Conservation (phyloP, 2,888 invertebrate genomes). For the Trichopria drosophilae region DNA sequence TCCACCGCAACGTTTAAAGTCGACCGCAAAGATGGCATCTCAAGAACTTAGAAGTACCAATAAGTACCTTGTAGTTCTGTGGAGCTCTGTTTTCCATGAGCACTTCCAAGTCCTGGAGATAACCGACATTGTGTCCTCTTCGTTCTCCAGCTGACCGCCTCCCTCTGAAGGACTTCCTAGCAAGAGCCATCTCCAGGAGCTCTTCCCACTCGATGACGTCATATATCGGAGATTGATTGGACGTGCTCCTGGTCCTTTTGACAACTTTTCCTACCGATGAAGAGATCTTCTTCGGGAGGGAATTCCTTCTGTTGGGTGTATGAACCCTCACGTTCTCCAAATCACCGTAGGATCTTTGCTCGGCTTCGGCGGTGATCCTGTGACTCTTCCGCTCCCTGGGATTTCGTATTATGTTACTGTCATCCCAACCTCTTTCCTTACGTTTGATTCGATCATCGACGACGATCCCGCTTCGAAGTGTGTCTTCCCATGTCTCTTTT, state of each 20-base stretch:
- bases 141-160: conserved; percentile 33
- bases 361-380: conserved; percentile 49
- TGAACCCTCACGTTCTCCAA: conserved; percentile 9
- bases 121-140: conserved; percentile 20
- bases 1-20: no score
- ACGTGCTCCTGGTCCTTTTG: conserved; percentile 17
- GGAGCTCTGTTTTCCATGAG: conserved; percentile 46
- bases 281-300: conserved; percentile 58
- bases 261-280: conserved; percentile 39
- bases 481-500: conserved; percentile 50
- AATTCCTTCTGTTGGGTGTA: conserved; percentile 31
- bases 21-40: no score
- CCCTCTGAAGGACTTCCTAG: conserved; percentile 58
- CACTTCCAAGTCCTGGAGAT: conserved; percentile 48
- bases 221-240: conserved; percentile 33
- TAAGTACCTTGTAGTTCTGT: conserved; percentile 45
- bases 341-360: conserved; percentile 31
- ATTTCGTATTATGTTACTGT: conserved; percentile 46
- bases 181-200: conserved; percentile 63
- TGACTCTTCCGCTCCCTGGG: conserved; percentile 51
- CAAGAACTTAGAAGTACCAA: conserved; percentile 8
- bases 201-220: conserved; percentile 61
- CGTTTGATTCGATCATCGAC: conserved; percentile 44
- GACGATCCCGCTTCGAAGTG: conserved; percentile 39
- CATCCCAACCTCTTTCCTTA: conserved; percentile 54